phyloP scores from a whole-genome alignment of 2,888 invertebrate genomes.

The Clivina fossor region DNA sequence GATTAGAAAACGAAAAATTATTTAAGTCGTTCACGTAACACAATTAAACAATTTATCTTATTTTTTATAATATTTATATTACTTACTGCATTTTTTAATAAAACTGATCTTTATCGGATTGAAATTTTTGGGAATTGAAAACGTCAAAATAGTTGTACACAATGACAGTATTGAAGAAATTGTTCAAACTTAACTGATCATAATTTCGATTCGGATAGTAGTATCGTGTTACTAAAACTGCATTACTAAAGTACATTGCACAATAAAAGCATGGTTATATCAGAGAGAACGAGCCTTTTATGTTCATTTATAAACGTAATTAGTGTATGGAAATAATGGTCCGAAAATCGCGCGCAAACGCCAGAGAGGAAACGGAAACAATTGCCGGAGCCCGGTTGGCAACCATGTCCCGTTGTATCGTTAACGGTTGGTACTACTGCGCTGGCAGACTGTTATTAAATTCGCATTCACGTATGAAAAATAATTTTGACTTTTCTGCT shows the following conservation, averaged over 20 bases:
- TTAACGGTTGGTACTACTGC: no score
- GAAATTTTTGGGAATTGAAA: no score
- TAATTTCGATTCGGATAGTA: background rate
- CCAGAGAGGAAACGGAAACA: constrained; percentile 29
- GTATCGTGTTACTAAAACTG: background rate
- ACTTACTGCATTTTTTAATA: no score
- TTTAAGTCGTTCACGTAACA: no score
- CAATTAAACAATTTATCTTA: no score
- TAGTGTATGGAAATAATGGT: constrained; percentile 6
- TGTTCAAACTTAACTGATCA: background rate
- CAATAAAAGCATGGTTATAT: background rate
- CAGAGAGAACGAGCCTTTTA: background rate
- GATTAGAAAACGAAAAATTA: no score
- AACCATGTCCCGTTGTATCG: constrained; percentile 9
- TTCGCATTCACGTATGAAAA: constrained; percentile 10
- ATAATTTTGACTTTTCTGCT: background rate
- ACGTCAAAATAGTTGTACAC: no score
- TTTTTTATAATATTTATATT: no score
- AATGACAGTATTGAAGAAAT: no score
- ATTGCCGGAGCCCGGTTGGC: constrained; percentile 20
- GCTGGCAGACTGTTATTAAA: constrained; percentile 9
- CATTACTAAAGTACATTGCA: constrained; percentile 1
- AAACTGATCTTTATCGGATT: no score
- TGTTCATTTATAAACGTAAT: constrained; percentile 7
- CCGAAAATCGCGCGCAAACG: no score